Evolutionary conservation across 1,140 invertebrate species (phyloP).

Genomic region (Nasonia longicornis): DNA sequence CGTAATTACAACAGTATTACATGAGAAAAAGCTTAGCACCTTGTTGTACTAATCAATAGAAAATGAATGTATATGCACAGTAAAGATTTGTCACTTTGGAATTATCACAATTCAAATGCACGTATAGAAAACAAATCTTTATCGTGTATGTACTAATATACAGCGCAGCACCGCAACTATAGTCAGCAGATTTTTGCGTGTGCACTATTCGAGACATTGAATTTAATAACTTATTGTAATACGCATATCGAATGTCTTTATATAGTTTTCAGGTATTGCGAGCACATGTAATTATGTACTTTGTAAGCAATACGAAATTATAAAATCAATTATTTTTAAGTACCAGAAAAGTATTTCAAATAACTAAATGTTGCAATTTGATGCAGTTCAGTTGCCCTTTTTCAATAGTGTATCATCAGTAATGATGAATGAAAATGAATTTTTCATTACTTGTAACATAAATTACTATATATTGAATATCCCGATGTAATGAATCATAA

Average conservation of each 20-base stretch:
- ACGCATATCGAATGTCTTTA: background rate
- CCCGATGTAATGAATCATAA: background rate
- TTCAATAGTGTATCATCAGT: background rate
- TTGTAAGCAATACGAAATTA: background rate
- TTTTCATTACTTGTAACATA: background rate
- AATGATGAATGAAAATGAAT: conserved; percentile 7
- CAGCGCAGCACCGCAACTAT: background rate
- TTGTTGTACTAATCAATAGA: conserved; percentile 33
- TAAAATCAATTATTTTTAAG: conserved; percentile 5
- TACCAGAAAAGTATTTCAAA: background rate
- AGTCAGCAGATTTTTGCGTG: background rate
- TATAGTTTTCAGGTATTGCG: background rate
- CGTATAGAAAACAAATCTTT: background rate
- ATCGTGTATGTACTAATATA: background rate
- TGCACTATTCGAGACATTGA: background rate
- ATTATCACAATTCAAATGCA: background rate
- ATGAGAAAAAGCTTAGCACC: conserved; percentile 35
- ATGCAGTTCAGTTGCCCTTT: background rate
- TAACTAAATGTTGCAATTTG: background rate
- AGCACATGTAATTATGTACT: no score
- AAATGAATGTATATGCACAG: conserved; percentile 8
- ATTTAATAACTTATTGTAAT: background rate
- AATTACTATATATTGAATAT: background rate
- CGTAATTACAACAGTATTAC: background rate
- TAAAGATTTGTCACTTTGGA: background rate